A percentile compares a stretch with the other conserved stretches of the same genome.
These are phyloP conservation scores for Bimastos eiseni DNA, from an alignment of 2,888 invertebrate genomes.

Conservation along the genomic window DNA sequence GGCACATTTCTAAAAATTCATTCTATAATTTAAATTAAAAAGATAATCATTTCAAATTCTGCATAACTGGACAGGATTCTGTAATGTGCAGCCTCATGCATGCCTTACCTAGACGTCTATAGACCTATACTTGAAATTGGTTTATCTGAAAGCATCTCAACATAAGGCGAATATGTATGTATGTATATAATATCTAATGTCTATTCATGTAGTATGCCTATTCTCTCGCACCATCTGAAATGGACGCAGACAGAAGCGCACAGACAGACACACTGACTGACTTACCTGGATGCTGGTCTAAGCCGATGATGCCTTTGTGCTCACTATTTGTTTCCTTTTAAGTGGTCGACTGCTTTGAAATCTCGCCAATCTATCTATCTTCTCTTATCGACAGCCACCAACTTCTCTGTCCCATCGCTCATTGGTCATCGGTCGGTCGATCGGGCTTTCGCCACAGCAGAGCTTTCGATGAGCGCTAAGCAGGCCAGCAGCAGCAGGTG, in stretches of 20 bases:
- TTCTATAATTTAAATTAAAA: background rate
- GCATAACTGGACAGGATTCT: background rate
- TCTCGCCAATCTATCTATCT: background rate
- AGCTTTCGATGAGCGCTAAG: background rate
- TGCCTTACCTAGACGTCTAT: background rate
- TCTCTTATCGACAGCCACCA: background rate
- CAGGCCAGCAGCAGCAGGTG: background rate
- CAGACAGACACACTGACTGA: background rate
- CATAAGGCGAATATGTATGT: background rate
- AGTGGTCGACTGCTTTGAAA: conserved; percentile 13
- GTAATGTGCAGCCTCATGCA: background rate
- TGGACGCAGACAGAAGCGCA: background rate
- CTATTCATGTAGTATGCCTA: too few relatives aligned
- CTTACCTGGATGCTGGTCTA: background rate
- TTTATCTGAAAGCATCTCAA: background rate
- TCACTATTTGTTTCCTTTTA: background rate
- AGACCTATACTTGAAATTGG: too few relatives aligned
- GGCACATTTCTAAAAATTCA: background rate
- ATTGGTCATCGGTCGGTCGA: background rate
- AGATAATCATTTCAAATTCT: background rate
- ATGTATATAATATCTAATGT: too few relatives aligned
- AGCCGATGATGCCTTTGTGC: background rate
- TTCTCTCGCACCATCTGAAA: background rate
- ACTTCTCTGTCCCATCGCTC: background rate
- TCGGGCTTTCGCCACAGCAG: background rate